These are phyloP conservation scores for Philopedon plagiatum DNA, from an alignment of 2,888 invertebrate species.

Conservation along the genomic window DNA sequence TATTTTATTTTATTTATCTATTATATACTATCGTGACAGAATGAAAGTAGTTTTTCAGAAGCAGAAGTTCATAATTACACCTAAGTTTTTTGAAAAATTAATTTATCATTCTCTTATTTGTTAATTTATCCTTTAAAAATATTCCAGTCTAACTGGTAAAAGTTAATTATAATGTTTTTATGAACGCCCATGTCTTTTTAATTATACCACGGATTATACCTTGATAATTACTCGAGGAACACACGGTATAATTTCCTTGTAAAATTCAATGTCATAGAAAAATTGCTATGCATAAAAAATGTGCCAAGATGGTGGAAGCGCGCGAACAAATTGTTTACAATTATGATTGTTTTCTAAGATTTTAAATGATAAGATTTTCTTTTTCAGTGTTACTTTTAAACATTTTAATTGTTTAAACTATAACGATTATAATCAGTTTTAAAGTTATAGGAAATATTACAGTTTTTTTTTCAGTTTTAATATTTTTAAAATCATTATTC, in stretches of 20 bases:
- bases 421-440: too few species aligned
- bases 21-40: too few species aligned
- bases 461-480: too few species aligned
- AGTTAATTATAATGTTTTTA: conserved; percentile 3
- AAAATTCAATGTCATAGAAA: conserved; percentile 28
- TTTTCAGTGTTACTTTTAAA: not conserved
- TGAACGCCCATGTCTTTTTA: conserved; percentile 18
- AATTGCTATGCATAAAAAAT: conserved; percentile 24
- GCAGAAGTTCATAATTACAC: not conserved
- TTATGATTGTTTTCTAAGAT: not conserved
- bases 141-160: not conserved
- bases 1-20: too few species aligned
- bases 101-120: conserved; percentile 3
- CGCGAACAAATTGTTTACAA: conserved; percentile 8
- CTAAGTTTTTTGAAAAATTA: not conserved
- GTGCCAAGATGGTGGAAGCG: not conserved
- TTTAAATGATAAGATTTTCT: too few species aligned
- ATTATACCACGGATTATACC: conserved; percentile 9
- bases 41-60: not conserved
- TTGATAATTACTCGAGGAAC: conserved; percentile 1
- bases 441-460: too few species aligned
- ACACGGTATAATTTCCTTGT: conserved; percentile 31
- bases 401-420: not conserved
- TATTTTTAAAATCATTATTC: too few species aligned
- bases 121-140: conserved; percentile 11